Evolutionary conservation across 2,888 invertebrate genomes (phyloP), one percentile per base, ranked within the genome.

Genomic region (Charanyca ferruginea): DNA sequence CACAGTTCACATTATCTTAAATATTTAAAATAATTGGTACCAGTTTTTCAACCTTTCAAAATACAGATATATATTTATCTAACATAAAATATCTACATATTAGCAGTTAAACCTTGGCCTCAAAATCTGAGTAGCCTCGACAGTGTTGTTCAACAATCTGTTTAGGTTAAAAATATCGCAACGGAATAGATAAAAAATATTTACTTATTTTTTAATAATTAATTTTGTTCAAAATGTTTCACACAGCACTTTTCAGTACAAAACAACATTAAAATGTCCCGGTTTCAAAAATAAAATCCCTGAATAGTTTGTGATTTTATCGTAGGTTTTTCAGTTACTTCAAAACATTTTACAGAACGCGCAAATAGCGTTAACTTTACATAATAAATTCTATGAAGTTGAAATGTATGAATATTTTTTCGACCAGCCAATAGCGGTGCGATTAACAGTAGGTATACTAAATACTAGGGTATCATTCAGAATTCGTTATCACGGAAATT

Each of bases 81-180:
- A 85, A 86, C 85, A 88, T 88, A 90, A 89, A 90, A 90, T 90
- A 90, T 91, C 86, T 89, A 89, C 86, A 89, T 93, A 91, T 93
- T 92, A 93, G 91, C 89, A 86, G 84, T 84, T 80, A 88, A 89
- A 86, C 95, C 95, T 94, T 94, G 95, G 94, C 94, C 94, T 87
- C 91, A 94, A 94, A 93, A 90, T 88, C 87, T 85, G 81, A 80
- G 83, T 90, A 91, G 89, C 94, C 93, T 94, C 93, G 92, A 66
- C 83, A 84, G 85, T 83, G 85, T 90, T 90, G 89, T 90, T 91
- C 67, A 90, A 92, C 90, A 89, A 90, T 90, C 90, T 91, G 90
- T 93, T 91, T 89, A 85, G 85, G 87, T 90, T 89, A 89, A 91
- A 89, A 92, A 91, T 94, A 93, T 92, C 88, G 89, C 90, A 90